Evolutionary conservation across 2,888 invertebrate genomes (phyloP), one percentile per base, ranked within the genome.

Genomic region (Temnothorax ravouxi): DNA sequence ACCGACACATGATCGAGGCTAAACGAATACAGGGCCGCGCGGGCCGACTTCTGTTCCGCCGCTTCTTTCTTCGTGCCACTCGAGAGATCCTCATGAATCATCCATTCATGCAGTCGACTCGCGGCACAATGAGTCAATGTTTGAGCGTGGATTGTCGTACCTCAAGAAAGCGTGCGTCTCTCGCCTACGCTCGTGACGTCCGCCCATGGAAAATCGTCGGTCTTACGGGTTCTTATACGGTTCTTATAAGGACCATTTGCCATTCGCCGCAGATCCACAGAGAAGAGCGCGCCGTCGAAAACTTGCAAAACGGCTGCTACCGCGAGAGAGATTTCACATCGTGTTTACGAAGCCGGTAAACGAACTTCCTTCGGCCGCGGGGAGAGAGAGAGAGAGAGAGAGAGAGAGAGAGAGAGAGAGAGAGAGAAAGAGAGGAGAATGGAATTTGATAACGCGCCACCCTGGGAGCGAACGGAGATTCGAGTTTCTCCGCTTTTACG

Each of bases 81-180:
- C 86, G 84, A 88, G 84, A 18, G 66, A 54, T 83, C 85, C 84
- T 84, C 88, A 90, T 93, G 91, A 92, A 92, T 93, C 93, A 92
- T 91, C 91, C 87, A 91, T 92, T 92, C 89, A 89, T 6, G 8
- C 41, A 6, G 81, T 44, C 56, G 74, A 79, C 76, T 77, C 80
- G 77, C 54, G 66, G 25, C 66, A 92, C 92, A 92, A 92, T 92
- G 91, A 89, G 90, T 88, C 90, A 89, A 91, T 92, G 91, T 92
- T 92, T 88, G 92, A 89, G 86, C 84, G 84, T 62, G 87, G 86
- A 89, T 88, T 88, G 89, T 90, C 90, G 88, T 88, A 85, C 88
- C 41, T 64, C 77, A 84, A 87, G 86, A 88, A 91, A 91, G 88
- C 87, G 86, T 77, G 87, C 84, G 34, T 44, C 44, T 54, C 54